These are phyloP conservation scores for Embiotoca jacksoni DNA, from an alignment of 2,113 vertebrate genomes.

Conservation along the genomic window DNA sequence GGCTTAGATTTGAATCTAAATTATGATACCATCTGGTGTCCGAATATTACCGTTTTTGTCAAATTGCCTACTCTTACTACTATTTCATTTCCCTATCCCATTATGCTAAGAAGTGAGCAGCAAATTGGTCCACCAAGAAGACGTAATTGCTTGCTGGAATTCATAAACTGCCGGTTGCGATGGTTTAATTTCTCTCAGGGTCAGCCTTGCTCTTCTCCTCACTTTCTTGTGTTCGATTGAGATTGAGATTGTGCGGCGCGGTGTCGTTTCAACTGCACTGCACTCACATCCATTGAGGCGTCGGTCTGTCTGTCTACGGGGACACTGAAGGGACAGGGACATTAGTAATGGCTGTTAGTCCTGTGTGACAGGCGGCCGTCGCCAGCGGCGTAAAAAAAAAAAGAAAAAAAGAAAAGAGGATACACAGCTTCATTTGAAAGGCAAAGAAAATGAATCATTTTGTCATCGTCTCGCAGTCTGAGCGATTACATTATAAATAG, in stretches of 20 bases:
- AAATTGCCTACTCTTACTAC: background rate
- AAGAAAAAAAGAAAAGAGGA: background rate
- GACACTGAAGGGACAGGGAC: slow-evolving; percentile 8
- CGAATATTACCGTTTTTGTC: background rate
- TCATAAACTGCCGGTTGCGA: background rate
- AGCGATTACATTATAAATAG: background rate
- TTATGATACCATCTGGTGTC: background rate
- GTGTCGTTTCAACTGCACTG: slow-evolving; percentile 13
- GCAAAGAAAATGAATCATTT: slow-evolving; percentile 12
- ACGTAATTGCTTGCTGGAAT: background rate
- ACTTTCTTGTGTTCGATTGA: background rate
- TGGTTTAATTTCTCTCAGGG: slow-evolving; percentile 11
- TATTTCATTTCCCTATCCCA: background rate
- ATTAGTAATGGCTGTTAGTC: slow-evolving; percentile 13
- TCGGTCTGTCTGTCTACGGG: slow-evolving; percentile 22
- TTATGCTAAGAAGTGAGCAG: background rate
- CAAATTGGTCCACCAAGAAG: background rate
- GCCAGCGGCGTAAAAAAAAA: background rate
- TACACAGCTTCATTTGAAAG: slow-evolving; percentile 12
- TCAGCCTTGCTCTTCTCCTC: background rate
- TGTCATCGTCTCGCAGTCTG: background rate
- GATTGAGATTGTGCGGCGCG: background rate
- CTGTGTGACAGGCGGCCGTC: slow-evolving; percentile 14
- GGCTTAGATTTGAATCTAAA: background rate
- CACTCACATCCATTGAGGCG: slow-evolving; percentile 2